Base-by-base conservation (phyloP, 2,797 vertebrate genomes). In the Lepilemur ruficaudatus region DNA sequence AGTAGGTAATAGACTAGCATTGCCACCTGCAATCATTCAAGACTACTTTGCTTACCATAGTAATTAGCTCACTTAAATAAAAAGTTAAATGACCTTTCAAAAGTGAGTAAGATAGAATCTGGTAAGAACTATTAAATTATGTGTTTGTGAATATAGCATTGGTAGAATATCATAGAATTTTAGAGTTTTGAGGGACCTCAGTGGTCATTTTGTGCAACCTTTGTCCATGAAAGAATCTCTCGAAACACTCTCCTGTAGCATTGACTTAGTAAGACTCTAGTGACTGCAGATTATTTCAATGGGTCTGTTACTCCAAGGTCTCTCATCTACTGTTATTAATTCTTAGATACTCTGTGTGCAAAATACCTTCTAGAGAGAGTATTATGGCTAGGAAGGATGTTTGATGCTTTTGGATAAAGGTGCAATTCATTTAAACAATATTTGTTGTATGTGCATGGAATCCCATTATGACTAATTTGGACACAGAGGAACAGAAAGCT, bases 1-100 rank as follows among this genome's bases (percentile, higher is more conserved):
- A 96, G 89, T 80, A 97, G 93, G 30, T 69, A 93, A 70, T 86
- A 96, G 87, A 86, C 18, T 83, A 89, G 82, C 90, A 85, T 93
- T 93, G 32, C 84, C 95, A 95, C 89, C 93, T 98, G 20, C 96
- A 97, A 94, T 98, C 96, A 98, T 93, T 97, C 91, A 95, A 82
- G 87, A 96, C 63, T 80, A 55, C 85, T 98, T 96, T 97, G 43
- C 70, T 96, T 93, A 61, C 63, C 96, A 55, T n/a, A 55, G 76
- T 55, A 96, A 96, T 98, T 97, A 97, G 61, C 87, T 97, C 35
- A 94, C 92, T 96, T 97, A 97, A 89, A 98, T 89, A 98, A 96
- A 96, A 96, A 84, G 55, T 95, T 59, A 65, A 95, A 78, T 89
- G 84, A 90, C 75, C 83, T 95, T 91, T 98, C 59, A 93, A 95